Conservation (phyloP, 2,888 invertebrate genomes). For the Resseliella maxima region DNA sequence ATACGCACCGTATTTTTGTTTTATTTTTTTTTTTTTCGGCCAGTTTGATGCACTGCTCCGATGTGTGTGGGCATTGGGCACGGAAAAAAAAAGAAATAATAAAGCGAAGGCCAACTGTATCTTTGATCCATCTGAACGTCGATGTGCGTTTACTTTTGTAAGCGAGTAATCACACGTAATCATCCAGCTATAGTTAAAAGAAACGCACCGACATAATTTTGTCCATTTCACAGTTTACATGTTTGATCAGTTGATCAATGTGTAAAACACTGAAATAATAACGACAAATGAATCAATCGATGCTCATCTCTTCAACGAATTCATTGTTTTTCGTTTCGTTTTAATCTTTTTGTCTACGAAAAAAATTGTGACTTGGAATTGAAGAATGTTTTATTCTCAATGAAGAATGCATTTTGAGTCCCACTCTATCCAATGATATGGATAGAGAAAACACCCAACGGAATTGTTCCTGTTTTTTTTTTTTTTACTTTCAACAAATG, state of each 20-base stretch:
- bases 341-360: too few relatives aligned
- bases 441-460: conserved; percentile 7
- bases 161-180: conserved; percentile 22
- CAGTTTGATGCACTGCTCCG: background rate
- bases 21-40: too few relatives aligned
- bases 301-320: background rate
- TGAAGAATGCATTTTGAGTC: background rate
- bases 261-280: background rate
- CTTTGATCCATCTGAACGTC: background rate
- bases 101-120: background rate
- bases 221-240: background rate
- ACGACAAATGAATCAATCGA: conserved; percentile 16
- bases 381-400: background rate
- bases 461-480: conserved; percentile 17
- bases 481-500: background rate
- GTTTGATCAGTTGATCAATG: conserved; percentile 8
- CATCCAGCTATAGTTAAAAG: background rate
- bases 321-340: background rate
- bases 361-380: background rate
- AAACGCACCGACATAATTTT: background rate
- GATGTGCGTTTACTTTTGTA: background rate
- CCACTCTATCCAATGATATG: background rate
- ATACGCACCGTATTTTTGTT: conserved; percentile 40
- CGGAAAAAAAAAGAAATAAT: background rate
- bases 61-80: conserved; percentile 16